Evolutionary conservation across 92 coral and sea anemone genomes (phyloP).

Genomic region (Porites cylindrica): DNA sequence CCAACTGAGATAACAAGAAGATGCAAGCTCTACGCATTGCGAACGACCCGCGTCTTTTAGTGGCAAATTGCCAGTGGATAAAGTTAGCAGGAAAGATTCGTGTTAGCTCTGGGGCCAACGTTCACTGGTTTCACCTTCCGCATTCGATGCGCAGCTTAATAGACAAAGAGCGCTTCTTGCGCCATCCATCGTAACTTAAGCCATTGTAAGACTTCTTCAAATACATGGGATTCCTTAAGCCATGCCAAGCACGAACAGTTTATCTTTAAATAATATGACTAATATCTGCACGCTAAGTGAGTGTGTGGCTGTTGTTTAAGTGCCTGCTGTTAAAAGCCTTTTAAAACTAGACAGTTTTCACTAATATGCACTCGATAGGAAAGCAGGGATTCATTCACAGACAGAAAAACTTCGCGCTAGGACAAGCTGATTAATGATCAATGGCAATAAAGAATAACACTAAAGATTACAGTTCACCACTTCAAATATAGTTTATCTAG

Average conservation of each 20-base stretch:
- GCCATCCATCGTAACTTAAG: not conserved
- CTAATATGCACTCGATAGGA: not conserved
- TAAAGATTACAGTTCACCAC: constrained; percentile 3
- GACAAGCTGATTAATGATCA: too few relatives aligned
- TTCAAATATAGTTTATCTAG: not conserved
- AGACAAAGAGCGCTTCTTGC: not conserved
- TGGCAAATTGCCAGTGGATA: not conserved
- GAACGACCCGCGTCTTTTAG: not conserved
- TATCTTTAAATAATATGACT: not conserved
- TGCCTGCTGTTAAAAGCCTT: not conserved
- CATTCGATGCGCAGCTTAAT: constrained; percentile 1
- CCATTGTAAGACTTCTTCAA: not conserved
- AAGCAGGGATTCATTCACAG: not conserved
- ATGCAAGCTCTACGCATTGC: not conserved
- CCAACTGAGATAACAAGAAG: not conserved
- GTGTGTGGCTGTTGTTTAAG: not conserved
- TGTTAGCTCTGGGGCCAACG: not conserved
- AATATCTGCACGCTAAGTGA: not conserved
- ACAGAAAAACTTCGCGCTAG: too few relatives aligned
- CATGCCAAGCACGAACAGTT: not conserved
- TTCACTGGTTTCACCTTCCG: constrained; percentile 8
- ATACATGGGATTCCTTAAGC: constrained; percentile 4
- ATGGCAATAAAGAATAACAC: not conserved
- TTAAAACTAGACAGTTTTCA: not conserved
- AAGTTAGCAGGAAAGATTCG: not conserved